Percentiles rank a stretch among this genome's conserved stretches.
These are phyloP conservation scores for Lethocerus indicus DNA, from an alignment of 1,140 invertebrate genomes.

Conservation along the genomic window DNA sequence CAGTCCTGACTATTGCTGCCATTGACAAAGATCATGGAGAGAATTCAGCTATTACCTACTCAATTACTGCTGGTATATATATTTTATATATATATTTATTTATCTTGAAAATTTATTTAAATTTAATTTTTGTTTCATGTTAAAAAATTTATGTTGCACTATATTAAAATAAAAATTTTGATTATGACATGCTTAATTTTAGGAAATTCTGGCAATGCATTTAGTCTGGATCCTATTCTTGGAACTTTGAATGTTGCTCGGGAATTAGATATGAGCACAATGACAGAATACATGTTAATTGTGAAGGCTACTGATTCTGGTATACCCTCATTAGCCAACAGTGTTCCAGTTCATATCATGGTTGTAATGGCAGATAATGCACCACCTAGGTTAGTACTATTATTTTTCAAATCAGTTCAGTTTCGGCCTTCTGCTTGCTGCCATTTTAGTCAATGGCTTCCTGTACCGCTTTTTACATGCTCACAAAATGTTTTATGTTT, in stretches of 20 bases:
- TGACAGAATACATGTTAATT: conserved; percentile 60
- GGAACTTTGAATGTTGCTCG: conserved; percentile 60
- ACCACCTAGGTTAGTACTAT: conserved; percentile 42
- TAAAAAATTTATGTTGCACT: not conserved
- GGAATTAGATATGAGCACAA: conserved; percentile 46
- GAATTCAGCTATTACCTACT: conserved; percentile 63
- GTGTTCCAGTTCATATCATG: conserved; percentile 67
- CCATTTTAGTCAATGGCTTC: too few relatives aligned
- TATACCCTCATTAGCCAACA: conserved; percentile 48
- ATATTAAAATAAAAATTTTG: too few relatives aligned
- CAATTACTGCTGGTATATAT: conserved; percentile 48
- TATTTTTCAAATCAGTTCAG: not conserved
- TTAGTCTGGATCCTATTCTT: conserved; percentile 55
- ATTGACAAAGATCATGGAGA: conserved; percentile 65
- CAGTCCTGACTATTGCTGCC: conserved; percentile 52
- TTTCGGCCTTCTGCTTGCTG: not conserved
- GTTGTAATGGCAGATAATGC: conserved; percentile 79
- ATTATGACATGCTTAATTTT: conserved; percentile 15
- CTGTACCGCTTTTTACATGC: too few relatives aligned
- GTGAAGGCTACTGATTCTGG: conserved; percentile 71
- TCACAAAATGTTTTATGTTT: too few relatives aligned
- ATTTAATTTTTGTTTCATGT: not conserved
- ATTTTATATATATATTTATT: too few relatives aligned
- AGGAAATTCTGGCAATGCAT: conserved; percentile 72
- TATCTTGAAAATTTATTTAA: too few relatives aligned